Base-by-base conservation (phyloP, 2,888 invertebrate species). In the Megastigmus dorsalis region DNA sequence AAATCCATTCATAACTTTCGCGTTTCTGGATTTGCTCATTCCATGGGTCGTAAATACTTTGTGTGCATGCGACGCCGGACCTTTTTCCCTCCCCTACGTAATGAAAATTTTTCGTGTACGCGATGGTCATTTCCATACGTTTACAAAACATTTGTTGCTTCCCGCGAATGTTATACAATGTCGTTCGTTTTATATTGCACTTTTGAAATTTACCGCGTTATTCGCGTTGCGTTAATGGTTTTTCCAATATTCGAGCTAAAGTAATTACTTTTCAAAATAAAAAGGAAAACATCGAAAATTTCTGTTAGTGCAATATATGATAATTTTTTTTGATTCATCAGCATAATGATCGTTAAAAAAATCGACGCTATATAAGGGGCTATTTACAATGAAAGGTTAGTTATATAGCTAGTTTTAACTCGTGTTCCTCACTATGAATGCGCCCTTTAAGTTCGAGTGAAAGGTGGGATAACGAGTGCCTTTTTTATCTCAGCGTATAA, bases 1-100 rank as follows among this genome's bases (percentile, higher is more conserved):
- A 20, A n/a, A 57, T 38, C 7, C 38, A 62, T 59, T 54, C 63
- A 30, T 45, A 15, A 69, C 50, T 65, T 69, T 62, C 57, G 48
- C 50, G 26, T 54, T 54, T 45, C 28, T 20, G 18, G 13, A 57
- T 48, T 65, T 57, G 15, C 1, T 65, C 33, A 33, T 10, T 18
- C 55, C 36, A 2, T 23, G 2, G 3, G 41, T 38, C 48, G 45
- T 28, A 36, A 45, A 48, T 45, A 20, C 6, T 2, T n/a, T n/a
- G 2, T 41, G n/a, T 4, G 41, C 28, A 7, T 36, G 33, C 28
- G 30, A 62, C 15, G 59, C 3, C n/a, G n/a, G n/a, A n/a, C 18
- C 20, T 36, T 55, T 43, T 5, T 18, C n/a, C n/a, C n/a, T 6
- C 41, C 18, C 26, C n/a, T n/a, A n/a, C n/a, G n/a, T n/a, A n/a